Conservation (phyloP, 53 echinoderm and acorn worm species). For the Stichopus horrens region DNA sequence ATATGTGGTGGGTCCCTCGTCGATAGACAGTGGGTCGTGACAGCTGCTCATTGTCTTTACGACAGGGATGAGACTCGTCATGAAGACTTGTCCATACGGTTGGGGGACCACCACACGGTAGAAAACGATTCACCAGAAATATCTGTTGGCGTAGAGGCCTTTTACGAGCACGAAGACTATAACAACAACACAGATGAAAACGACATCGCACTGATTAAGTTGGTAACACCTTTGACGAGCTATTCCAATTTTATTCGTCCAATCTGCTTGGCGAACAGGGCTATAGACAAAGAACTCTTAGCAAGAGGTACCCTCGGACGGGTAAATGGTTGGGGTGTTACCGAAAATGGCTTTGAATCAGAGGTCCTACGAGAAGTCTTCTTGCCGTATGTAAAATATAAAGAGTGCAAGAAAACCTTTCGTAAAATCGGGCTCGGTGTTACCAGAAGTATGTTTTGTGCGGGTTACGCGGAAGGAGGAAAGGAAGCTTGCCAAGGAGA, state of each 20-base stretch:
- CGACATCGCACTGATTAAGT: constrained; percentile 76
- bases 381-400: constrained; percentile 54
- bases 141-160: constrained; percentile 33
- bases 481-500: constrained; percentile 71
- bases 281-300: constrained; percentile 40
- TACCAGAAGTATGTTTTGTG: constrained; percentile 83
- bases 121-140: constrained; percentile 53
- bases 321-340: constrained; percentile 72
- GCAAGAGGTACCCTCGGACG: constrained; percentile 38
- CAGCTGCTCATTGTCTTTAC: constrained; percentile 71
- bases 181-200: constrained; percentile 49
- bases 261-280: constrained; percentile 65
- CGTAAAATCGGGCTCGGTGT: background rate
- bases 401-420: constrained; percentile 48
- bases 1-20: constrained; percentile 73
- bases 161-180: constrained; percentile 57
- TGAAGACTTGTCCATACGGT: constrained; percentile 47
- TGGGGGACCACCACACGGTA: constrained; percentile 73
- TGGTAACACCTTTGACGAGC: constrained; percentile 40
- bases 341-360: constrained; percentile 61
- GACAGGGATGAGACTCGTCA: background rate
- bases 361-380: constrained; percentile 59
- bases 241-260: constrained; percentile 71
- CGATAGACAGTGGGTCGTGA: constrained; percentile 77
- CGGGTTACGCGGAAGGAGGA: constrained; percentile 46